These are phyloP conservation scores for Mystacornis crossleyi DNA, from an alignment of 2,113 vertebrate species.

Conservation along the genomic window DNA sequence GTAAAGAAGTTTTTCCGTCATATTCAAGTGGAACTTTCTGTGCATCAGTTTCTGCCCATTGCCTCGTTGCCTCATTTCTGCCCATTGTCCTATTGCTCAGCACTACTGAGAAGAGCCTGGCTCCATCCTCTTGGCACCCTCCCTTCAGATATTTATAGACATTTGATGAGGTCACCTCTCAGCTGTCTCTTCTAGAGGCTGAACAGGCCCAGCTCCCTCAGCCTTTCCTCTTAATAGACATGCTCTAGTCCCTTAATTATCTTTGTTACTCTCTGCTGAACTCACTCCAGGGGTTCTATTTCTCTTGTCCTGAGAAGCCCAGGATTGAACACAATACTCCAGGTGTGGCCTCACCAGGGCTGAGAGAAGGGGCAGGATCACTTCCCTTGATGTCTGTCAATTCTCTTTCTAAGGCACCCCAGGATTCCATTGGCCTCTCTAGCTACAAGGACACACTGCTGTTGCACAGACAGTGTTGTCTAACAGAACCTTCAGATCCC, in stretches of 20 bases:
- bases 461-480: too few relatives aligned
- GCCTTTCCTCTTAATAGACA: background rate
- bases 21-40: background rate
- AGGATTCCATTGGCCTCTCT: background rate
- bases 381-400: background rate
- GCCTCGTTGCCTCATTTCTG: background rate
- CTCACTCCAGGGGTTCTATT: background rate
- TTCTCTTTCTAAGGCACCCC: fast-evolving
- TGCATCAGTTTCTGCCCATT: background rate
- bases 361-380: background rate
- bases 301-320: background rate
- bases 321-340: background rate
- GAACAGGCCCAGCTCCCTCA: background rate
- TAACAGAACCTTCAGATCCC: background rate
- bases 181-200: background rate
- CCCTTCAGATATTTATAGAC: background rate
- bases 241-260: background rate
- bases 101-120: background rate
- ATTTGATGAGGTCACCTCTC: background rate
- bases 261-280: background rate
- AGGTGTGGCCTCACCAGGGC: background rate
- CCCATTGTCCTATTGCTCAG: background rate
- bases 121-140: background rate
- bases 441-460: background rate
- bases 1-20: background rate